A percentile compares a stretch with the other conserved stretches of the same genome.
phyloP scores from a whole-genome alignment of 2,113 vertebrate species.

The Myiozetetes cayanensis region DNA sequence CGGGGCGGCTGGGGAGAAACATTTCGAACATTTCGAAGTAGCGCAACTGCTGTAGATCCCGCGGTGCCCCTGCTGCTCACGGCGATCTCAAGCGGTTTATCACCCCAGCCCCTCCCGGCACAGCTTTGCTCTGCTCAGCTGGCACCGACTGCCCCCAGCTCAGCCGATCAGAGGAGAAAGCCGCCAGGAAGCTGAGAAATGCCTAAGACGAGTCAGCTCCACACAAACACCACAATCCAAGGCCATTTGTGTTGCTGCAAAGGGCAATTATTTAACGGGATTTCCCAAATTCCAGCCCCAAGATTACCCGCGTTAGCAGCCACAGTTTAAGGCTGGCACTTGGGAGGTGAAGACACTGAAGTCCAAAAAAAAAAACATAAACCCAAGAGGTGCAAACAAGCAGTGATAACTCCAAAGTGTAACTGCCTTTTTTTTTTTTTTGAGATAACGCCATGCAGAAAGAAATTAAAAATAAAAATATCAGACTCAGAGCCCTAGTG shows the following conservation, averaged over 20 bases:
- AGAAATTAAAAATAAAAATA: background rate
- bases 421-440: background rate
- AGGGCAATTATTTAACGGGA: background rate
- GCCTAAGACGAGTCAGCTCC: background rate
- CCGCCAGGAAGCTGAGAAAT: background rate
- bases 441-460: background rate
- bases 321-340: background rate
- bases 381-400: background rate
- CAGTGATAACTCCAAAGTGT: background rate
- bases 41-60: background rate
- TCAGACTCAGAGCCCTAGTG: background rate
- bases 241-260: background rate
- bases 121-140: background rate
- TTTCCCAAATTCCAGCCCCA: background rate
- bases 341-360: background rate
- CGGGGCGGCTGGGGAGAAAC: background rate
- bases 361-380: background rate
- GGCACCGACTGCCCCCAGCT: background rate
- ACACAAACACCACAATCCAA: background rate
- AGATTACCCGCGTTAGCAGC: background rate
- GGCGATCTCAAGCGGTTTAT: background rate
- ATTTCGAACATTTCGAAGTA: background rate
- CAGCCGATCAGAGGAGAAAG: background rate
- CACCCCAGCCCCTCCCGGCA: background rate
- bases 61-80: accelerated